Percentiles rank a stretch among this genome's conserved stretches.
Evolutionary conservation across 2,888 invertebrate genomes (phyloP).

Genomic region (Apamea sordens): DNA sequence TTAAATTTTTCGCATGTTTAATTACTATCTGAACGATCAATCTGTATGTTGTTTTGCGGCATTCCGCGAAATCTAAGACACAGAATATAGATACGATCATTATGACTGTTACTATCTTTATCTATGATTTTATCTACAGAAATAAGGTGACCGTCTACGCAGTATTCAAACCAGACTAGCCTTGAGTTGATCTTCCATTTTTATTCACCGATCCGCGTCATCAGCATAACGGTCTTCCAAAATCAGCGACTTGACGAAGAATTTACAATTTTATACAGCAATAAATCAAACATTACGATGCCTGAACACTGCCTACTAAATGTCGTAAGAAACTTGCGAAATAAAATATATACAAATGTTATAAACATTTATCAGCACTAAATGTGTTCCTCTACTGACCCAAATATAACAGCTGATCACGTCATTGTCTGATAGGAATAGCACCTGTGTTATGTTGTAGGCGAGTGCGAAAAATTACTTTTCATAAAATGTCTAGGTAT

Average conservation of each 20-base stretch:
- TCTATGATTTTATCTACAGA: slow-evolving; percentile 22
- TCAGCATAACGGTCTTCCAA: slow-evolving; percentile 20
- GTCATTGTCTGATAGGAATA: slow-evolving; percentile 46
- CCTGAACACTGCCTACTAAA: slow-evolving; percentile 44
- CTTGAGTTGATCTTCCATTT: slow-evolving; percentile 34
- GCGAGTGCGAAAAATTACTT: background rate
- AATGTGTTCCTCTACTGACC: slow-evolving; percentile 70
- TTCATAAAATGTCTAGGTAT: slow-evolving; percentile 9
- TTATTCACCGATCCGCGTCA: slow-evolving; percentile 38
- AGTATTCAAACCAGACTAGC: slow-evolving; percentile 9
- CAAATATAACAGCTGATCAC: slow-evolving; percentile 69
- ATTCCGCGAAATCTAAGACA: slow-evolving; percentile 26
- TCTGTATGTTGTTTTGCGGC: slow-evolving; percentile 19
- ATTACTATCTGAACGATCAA: slow-evolving; percentile 27
- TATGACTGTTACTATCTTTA: slow-evolving; percentile 31
- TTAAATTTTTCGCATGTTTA: slow-evolving; percentile 23
- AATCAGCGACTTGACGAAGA: slow-evolving; percentile 35
- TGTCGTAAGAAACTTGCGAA: slow-evolving; percentile 34
- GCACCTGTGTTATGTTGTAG: slow-evolving; percentile 45
- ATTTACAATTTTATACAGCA: slow-evolving; percentile 34
- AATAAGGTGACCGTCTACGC: background rate
- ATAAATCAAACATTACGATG: slow-evolving; percentile 56
- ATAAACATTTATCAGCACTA: slow-evolving; percentile 50
- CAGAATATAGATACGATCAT: slow-evolving; percentile 19
- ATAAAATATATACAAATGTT: slow-evolving; percentile 48